A percentile compares a stretch with the other conserved stretches of the same genome.
Conservation (phyloP, 2,113 vertebrate genomes). For the Gasterosteus nipponicus region DNA sequence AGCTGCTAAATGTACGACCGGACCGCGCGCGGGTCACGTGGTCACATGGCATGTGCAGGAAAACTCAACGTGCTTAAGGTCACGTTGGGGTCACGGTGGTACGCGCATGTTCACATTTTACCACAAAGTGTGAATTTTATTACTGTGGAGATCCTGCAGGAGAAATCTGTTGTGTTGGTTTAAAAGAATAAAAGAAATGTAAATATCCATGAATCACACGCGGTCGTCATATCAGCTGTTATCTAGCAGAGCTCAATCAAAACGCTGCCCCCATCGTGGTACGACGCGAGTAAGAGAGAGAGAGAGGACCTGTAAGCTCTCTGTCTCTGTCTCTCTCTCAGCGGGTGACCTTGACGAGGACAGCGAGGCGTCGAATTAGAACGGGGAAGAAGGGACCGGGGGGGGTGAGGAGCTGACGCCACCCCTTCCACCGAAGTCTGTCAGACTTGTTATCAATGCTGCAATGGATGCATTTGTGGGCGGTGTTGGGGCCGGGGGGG, state of each 20-base stretch:
- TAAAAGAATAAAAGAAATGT: not conserved
- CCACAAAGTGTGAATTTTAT: not conserved
- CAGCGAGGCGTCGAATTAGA: conserved; percentile 55
- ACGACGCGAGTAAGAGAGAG: no score
- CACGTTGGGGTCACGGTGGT: not conserved
- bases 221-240: conserved; percentile 9
- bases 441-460: conserved; percentile 77
- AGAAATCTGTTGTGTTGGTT: not conserved
- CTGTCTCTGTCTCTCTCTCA: conserved; percentile 20
- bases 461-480: conserved; percentile 59
- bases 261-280: not conserved
- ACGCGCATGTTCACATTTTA: not conserved
- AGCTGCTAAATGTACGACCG: conserved; percentile 53
- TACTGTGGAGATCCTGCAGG: not conserved
- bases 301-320: no score
- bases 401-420: conserved; percentile 56
- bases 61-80: conserved; percentile 20
- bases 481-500: not conserved
- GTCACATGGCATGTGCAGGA: not conserved
- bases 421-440: conserved; percentile 65
- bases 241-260: conserved; percentile 12
- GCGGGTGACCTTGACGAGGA: conserved; percentile 71
- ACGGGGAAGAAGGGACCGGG: not conserved
- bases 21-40: conserved; percentile 2
- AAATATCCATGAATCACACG: not conserved